Evolutionary conservation across 2,888 invertebrate genomes (phyloP), one percentile per base, ranked within the genome.

Genomic region (Macaria liturata): DNA sequence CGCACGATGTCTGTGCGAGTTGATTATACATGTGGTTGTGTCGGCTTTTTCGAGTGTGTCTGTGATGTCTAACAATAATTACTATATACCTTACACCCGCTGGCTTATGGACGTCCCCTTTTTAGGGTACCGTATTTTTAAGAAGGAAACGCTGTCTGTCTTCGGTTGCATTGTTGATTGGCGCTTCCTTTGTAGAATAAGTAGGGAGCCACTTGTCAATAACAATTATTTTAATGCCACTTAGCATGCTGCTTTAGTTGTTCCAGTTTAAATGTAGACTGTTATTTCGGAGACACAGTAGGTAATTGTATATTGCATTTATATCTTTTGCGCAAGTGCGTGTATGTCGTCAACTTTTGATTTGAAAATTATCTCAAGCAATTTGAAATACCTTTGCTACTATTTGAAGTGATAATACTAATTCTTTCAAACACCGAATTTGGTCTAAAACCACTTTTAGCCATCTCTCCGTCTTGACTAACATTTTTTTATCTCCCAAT

Each of bases 21-120:
- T 57, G 58, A 61, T 60, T 62, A 64, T 64, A 60, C 46, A 49
- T 53, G 77, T 77, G 71, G 80, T 78, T 74, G 52, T 75, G 88
- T 86, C 90, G 90, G 89, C 84, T 75, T 88, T 88, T 91, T 90
- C 87, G 84, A 88, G 70, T 81, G 81, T 84, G 84, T 85, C 87
- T 87, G 55, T 60, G 81, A 81, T 84, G 85, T 86, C 59, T 52
- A 55, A 60, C 52, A 84, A 86, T 91, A 91, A 91, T 91, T 89
- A 87, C 84, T 86, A 84, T 89, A 91, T 90, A 88, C 83, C 85
- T 89, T 86, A 80, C 86, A 80, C 84, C 86, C 88, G 80, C 81
- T 66, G 83, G 88, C 86, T 58, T 61, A 59, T 50, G 60, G 45
- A 47, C 64, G 66, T 64, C 70, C 66, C 65, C 66, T 67, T 65